These are phyloP conservation scores for Threskiornis aethiopicus DNA, from an alignment of 2,797 vertebrate genomes.

Conservation along the genomic window DNA sequence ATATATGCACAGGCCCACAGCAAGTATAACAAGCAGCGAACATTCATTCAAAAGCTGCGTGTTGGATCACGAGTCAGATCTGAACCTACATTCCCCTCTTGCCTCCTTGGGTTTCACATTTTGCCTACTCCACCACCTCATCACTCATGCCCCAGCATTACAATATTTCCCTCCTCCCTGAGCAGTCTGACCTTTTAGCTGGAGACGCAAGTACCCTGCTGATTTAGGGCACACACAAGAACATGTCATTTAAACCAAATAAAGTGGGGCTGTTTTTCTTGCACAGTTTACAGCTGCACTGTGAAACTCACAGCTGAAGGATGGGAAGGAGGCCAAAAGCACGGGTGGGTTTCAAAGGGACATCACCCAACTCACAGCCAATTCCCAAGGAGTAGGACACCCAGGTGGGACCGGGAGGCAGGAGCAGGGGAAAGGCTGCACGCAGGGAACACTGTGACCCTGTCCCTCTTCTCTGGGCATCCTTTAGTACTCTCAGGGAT, in stretches of 20 bases:
- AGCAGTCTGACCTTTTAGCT: background rate
- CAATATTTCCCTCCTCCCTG: background rate
- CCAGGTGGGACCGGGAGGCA: background rate
- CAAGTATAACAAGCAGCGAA: background rate
- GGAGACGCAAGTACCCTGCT: background rate
- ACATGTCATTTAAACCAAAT: background rate
- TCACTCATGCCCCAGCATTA: background rate
- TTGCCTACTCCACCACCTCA: background rate
- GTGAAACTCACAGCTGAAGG: background rate
- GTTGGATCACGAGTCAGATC: fast-evolving
- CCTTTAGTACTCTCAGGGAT: background rate
- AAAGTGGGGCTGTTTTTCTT: background rate
- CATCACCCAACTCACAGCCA: background rate
- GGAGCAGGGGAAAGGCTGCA: background rate
- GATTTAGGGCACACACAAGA: background rate
- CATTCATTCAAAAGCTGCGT: background rate
- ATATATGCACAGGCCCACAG: fast-evolving
- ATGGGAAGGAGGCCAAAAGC: background rate
- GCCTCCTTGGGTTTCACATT: background rate
- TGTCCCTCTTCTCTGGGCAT: background rate
- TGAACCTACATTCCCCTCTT: background rate
- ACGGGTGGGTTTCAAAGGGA: background rate
- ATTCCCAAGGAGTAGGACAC: background rate
- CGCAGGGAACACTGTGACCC: background rate
- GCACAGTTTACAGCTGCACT: background rate